Base-by-base conservation (phyloP, 2,888 invertebrate species). In the Molanna angustata region DNA sequence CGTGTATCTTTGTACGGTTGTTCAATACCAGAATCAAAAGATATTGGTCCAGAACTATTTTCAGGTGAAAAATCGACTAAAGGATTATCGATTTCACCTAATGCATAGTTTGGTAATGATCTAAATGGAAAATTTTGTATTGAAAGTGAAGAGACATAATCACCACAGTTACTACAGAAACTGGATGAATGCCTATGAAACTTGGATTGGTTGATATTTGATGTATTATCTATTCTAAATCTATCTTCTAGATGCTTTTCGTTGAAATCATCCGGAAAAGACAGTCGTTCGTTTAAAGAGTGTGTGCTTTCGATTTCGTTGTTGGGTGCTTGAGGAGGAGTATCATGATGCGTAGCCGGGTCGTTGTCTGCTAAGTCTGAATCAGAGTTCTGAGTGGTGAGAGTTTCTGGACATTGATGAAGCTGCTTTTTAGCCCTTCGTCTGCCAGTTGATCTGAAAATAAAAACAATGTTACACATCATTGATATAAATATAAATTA, bases 1-100 rank as follows among this genome's bases (percentile, higher is more conserved):
- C 53, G 51, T 35, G 56, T 45, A 46, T 57, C 54, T 48, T 53
- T 53, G 42, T 60, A 60, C 39, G 60, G 57, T 49, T 60, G 60
- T 35, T 60, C 60, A 13, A 60, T 60, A n/a, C 60, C 60, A 16
- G 60, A 60, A 45, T 60, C 60, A 39, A 60, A 60, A 4, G 60
- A 60, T 58, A 60, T 60, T 41, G 60, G 60, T 9, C 60, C 60
- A 22, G 60, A 60, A 49, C 60, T 60, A 49, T 44, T 56, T 35
- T 60, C 59, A 7, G 59, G 59, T 9, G 59, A 59, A 16, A 58
- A 43, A 44, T 58, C 58, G 20, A 56, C 44, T 31, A 37, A 54
- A 20, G 52, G 49, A 31, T 56, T 41, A 35, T 59, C 56, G 9
- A 48, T 16, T 19, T 43, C 40, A 7, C 46, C 47, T 27, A 46